Evolutionary conservation across 2,113 vertebrate genomes (phyloP).

Genomic region (Pontoporia blainvillei): DNA sequence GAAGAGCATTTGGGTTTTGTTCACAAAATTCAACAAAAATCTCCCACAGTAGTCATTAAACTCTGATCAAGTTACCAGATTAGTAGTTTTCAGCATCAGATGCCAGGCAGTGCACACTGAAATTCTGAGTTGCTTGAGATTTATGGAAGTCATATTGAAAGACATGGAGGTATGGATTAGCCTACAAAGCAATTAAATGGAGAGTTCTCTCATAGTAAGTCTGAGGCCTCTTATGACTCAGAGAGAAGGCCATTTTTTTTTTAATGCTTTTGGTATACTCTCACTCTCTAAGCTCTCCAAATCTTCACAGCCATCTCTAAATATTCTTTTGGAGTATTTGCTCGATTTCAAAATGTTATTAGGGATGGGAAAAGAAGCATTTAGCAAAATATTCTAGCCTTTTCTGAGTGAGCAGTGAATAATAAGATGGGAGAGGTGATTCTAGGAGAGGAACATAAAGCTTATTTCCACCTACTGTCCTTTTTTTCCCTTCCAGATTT

Average conservation of each 20-base stretch:
- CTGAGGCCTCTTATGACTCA: not conserved
- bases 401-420: not conserved
- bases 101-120: not conserved
- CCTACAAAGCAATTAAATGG: constrained; percentile 11
- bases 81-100: not conserved
- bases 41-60: not conserved
- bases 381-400: not conserved
- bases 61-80: not conserved
- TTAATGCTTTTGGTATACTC: not conserved
- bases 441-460: not conserved
- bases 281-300: not conserved
- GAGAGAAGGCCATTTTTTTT: constrained; percentile 14
- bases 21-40: constrained; percentile 25
- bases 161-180: constrained; percentile 27
- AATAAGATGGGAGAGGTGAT: not conserved
- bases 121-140: constrained; percentile 53
- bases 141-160: constrained; percentile 47
- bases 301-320: not conserved
- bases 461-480: not conserved
- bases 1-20: constrained; percentile 28
- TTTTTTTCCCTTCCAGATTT: not conserved
- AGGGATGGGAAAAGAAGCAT: not conserved
- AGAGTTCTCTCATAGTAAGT: constrained; percentile 7
- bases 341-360: not conserved
- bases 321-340: not conserved